Percentiles rank a stretch among this genome's conserved stretches.
These are phyloP conservation scores for Plectus sambesii DNA, from an alignment of 1,140 invertebrate species.

Conservation along the genomic window DNA sequence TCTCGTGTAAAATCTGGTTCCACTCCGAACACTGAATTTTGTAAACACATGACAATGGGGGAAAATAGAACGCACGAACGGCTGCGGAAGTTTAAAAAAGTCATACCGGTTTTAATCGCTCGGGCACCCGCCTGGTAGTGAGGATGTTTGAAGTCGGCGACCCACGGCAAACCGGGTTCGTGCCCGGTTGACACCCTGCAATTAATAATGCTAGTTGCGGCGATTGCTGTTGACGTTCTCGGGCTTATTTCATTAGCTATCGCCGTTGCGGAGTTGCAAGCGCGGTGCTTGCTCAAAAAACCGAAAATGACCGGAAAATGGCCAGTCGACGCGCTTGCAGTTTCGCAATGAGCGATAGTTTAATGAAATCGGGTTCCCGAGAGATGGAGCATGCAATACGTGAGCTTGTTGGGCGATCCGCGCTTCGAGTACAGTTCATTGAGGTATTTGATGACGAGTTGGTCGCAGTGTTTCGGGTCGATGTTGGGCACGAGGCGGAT, in stretches of 20 bases:
- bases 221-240: background rate
- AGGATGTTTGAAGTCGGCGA: slow-evolving; percentile 75
- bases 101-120: slow-evolving; percentile 74
- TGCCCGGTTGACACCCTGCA: slow-evolving; percentile 56
- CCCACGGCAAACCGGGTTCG: slow-evolving; percentile 77
- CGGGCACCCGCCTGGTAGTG: slow-evolving; percentile 75
- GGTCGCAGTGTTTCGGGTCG: slow-evolving; percentile 62
- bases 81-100: too few species aligned
- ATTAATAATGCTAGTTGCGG: background rate
- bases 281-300: too few species aligned
- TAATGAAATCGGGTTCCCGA: slow-evolving; percentile 68
- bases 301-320: too few species aligned
- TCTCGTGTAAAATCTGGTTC: slow-evolving; percentile 87
- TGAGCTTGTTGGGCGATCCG: slow-evolving; percentile 72
- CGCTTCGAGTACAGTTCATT: slow-evolving; percentile 58
- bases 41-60: slow-evolving; percentile 78
- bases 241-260: slow-evolving; percentile 23
- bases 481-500: slow-evolving; percentile 85
- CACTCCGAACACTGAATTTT: slow-evolving; percentile 72
- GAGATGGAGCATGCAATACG: slow-evolving; percentile 77
- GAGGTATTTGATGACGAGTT: slow-evolving; percentile 63
- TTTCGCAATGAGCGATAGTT: slow-evolving; percentile 70
- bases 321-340: too few species aligned
- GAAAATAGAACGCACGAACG: slow-evolving; percentile 50
- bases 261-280: too few species aligned